phyloP scores from a whole-genome alignment of 2,797 vertebrate genomes.

The Siniperca obscura region DNA sequence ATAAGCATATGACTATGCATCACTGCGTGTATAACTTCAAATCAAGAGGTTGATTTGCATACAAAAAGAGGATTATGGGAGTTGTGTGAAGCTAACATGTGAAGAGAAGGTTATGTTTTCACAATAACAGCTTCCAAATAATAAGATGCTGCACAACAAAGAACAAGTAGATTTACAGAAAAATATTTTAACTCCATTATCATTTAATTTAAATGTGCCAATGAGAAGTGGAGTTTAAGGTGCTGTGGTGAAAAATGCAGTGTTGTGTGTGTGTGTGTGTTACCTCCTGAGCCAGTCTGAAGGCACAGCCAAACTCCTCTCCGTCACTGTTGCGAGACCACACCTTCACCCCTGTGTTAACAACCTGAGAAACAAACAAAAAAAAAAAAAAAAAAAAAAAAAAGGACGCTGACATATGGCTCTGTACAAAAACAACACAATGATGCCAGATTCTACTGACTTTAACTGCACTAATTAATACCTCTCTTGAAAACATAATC shows the following conservation, averaged over 20 bases:
- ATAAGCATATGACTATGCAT: background rate
- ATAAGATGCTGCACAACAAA: background rate
- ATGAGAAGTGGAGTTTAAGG: background rate
- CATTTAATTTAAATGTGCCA: background rate
- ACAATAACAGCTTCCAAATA: constrained; percentile 14
- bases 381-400: background rate
- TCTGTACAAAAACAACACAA: background rate
- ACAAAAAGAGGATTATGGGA: constrained; percentile 3
- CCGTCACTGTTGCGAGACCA: constrained; percentile 96
- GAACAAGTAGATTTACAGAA: background rate
- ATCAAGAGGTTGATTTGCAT: constrained; percentile 18
- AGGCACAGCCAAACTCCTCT: constrained; percentile 95
- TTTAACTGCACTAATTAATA: constrained; percentile 5
- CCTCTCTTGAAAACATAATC: background rate
- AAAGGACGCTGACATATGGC: background rate
- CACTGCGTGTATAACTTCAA: background rate
- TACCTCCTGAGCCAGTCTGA: constrained; percentile 98
- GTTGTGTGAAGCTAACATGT: constrained; percentile 5
- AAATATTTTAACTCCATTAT: background rate
- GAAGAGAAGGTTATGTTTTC: constrained; percentile 1
- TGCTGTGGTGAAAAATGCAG: background rate
- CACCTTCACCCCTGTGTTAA: constrained; percentile 98
- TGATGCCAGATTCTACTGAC: constrained; percentile 1
- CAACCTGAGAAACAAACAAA: constrained; percentile 85
- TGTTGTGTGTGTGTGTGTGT: background rate